These are phyloP conservation scores for Drosophila seclusa DNA, from an alignment of 2,888 invertebrate species.

Conservation along the genomic window DNA sequence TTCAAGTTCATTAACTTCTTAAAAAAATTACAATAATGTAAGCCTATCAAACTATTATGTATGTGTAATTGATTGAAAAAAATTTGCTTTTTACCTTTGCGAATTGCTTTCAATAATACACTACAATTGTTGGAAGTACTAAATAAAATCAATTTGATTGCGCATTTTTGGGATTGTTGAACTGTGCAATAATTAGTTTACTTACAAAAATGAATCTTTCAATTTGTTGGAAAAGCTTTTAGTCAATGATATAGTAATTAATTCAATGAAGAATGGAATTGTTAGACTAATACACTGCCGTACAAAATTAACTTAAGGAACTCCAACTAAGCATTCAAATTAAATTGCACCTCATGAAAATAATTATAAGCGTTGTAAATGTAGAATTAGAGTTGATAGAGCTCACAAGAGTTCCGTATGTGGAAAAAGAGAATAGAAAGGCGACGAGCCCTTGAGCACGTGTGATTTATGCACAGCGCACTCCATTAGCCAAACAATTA, in stretches of 20 bases:
- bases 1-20: constrained; percentile 66
- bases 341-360: not conserved
- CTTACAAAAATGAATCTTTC: not conserved
- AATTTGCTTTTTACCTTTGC: constrained; percentile 8
- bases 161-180: not conserved
- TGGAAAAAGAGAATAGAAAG: not conserved
- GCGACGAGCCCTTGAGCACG: not conserved
- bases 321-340: not conserved
- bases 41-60: constrained; percentile 1
- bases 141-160: not conserved
- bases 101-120: constrained; percentile 6
- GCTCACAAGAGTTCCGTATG: not conserved
- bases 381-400: not conserved
- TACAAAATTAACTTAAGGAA: not conserved
- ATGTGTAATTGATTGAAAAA: constrained; percentile 7
- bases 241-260: not conserved
- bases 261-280: not conserved
- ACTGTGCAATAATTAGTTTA: not conserved
- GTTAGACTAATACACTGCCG: not conserved
- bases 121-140: not conserved
- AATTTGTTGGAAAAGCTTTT: not conserved
- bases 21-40: constrained; percentile 13
- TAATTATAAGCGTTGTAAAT: not conserved
- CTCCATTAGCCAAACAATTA: no score
- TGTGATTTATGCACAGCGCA: constrained; percentile 6